Percentiles rank a stretch among this genome's conserved stretches.
Evolutionary conservation across 2,888 invertebrate species (phyloP).

Genomic region (Tribolium freemani): DNA sequence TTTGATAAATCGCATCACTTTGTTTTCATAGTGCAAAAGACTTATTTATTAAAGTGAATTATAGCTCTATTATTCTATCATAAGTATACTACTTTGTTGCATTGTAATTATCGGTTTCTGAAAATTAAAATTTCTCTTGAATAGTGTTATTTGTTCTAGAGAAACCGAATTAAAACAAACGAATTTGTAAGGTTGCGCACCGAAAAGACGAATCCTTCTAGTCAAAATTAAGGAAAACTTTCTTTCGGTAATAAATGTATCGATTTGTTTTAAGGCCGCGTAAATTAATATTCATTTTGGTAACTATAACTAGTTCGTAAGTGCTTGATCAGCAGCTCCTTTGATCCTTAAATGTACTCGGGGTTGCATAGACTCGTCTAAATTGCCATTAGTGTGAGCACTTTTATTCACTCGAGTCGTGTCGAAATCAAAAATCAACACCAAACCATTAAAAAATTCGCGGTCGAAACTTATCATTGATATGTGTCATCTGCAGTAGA

Average conservation of each 20-base stretch:
- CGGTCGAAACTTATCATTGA: constrained; percentile 29
- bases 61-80: constrained; percentile 37
- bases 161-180: constrained; percentile 15
- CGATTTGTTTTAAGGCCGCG: constrained; percentile 14
- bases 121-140: constrained; percentile 2
- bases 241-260: neutral
- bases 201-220: constrained; percentile 30
- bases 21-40: constrained; percentile 45
- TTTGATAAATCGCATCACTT: constrained; percentile 44
- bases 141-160: constrained; percentile 1
- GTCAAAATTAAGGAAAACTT: constrained; percentile 10
- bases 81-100: constrained; percentile 23
- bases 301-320: constrained; percentile 30
- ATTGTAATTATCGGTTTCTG: constrained; percentile 5
- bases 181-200: constrained; percentile 33
- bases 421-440: constrained; percentile 28
- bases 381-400: constrained; percentile 14
- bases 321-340: constrained; percentile 21
- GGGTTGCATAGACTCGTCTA: neutral
- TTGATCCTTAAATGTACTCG: constrained; percentile 25
- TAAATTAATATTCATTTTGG: constrained; percentile 27
- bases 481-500: constrained; percentile 39
- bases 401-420: constrained; percentile 3
- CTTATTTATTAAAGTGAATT: constrained; percentile 44
- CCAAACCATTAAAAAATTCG: constrained; percentile 26